A percentile compares a stretch with the other conserved stretches of the same genome.
Evolutionary conservation across 2,113 vertebrate genomes (phyloP).

Genomic region (Hylia prasina): DNA sequence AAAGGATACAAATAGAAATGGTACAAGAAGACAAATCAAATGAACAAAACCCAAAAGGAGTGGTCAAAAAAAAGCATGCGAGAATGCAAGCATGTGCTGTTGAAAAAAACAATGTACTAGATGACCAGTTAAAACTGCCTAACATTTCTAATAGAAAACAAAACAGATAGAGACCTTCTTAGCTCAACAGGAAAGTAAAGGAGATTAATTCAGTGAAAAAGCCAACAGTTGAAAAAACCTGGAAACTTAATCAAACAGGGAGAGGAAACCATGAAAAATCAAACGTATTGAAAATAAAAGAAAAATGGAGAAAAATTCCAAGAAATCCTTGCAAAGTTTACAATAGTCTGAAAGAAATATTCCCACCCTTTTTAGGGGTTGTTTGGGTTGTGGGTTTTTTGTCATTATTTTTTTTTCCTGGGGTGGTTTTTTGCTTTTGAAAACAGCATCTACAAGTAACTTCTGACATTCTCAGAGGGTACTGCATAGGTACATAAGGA

Average conservation of each 20-base stretch:
- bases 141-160: not conserved
- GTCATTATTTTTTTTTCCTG: rapidly evolving
- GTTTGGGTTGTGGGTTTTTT: not conserved
- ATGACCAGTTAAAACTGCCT: not conserved
- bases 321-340: not conserved
- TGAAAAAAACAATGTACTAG: not conserved
- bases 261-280: not conserved
- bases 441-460: not conserved
- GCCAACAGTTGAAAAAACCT: not conserved
- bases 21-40: not conserved
- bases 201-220: not conserved
- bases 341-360: not conserved
- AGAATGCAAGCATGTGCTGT: not conserved
- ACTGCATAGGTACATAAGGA: not conserved
- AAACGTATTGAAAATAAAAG: not conserved
- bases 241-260: not conserved
- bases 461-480: not conserved
- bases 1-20: not conserved
- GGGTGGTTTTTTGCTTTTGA: not conserved
- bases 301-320: not conserved
- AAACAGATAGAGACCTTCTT: not conserved
- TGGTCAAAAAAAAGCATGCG: not conserved
- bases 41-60: not conserved
- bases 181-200: not conserved
- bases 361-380: rapidly evolving